Base-by-base conservation (phyloP, 2,888 invertebrate genomes). In the Notodonta dromedarius region DNA sequence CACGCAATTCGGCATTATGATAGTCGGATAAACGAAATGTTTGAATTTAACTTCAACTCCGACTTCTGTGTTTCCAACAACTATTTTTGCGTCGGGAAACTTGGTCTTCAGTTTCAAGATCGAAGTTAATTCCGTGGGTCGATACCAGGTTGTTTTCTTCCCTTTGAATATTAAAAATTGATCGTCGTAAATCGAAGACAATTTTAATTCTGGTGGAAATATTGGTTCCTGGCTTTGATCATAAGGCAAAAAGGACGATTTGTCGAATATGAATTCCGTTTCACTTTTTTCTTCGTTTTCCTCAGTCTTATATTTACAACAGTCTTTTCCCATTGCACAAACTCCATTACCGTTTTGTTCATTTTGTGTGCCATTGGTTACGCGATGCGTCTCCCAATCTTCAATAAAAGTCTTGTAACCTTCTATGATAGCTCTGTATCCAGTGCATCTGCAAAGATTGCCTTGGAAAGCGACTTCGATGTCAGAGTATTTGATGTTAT, bases 11-110 rank as follows among this genome's bases (percentile, higher is more conserved):
- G 98, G 98, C 89, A 98, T 98, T 5, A 98, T 96, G 62, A 97
- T 93, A 11, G 96, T 94, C 1, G 97, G 96, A 83, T 97, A 97
- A 9, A 95, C 86, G 72, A 94, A 95, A 77, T 96, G 95, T 82
- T 97, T 97, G 78, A 97, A 97, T 87, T 98, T 98, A 5, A 96
- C 94, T 90, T 98, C 98, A 12, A 98, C 96, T 0, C 97, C 97
- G 13, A 97, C 94, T 94, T 98, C 97, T 1, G 97, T 97, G 79
- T 97, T 98, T 46, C 98, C 98, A 12, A 96, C 96, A 42, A 98
- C 95, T 51, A 98, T 94, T 91, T 96, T 96, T 0, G 96, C 96
- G 65, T 95, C 86, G 0, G 96, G 96, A 86, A 94, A 92, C 66
- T 93, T 82, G n/a, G 93, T 82, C 86, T 97, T 97, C 12, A 97